phyloP scores from a whole-genome alignment of 2,888 invertebrate genomes.

The Disparrhopalites patrizii region DNA sequence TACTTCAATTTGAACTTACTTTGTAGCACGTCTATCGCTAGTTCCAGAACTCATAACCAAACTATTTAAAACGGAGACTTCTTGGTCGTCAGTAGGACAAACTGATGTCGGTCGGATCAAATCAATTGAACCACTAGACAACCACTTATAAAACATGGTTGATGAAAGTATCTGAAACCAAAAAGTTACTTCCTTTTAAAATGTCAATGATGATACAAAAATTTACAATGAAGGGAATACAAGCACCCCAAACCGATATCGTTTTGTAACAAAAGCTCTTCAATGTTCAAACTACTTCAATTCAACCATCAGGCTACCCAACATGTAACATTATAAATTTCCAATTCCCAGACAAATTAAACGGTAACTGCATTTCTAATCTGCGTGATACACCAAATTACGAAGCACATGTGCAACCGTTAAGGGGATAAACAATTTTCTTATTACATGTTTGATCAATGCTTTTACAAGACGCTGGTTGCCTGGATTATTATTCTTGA shows the following conservation, averaged over 20 bases:
- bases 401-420: too few species aligned
- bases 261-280: too few species aligned
- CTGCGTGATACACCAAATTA: too few species aligned
- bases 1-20: constrained; percentile 6
- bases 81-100: constrained; percentile 1
- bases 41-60: constrained; percentile 14
- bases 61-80: not conserved
- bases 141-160: constrained; percentile 15
- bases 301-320: not conserved
- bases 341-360: too few species aligned
- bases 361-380: too few species aligned
- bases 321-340: not conserved
- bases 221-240: too few species aligned
- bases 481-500: too few species aligned
- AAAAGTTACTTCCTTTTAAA: not conserved
- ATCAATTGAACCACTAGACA: constrained; percentile 20
- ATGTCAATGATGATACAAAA: too few species aligned
- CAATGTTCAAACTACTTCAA: not conserved
- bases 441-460: too few species aligned
- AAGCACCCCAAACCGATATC: too few species aligned
- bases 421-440: too few species aligned
- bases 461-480: too few species aligned
- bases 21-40: not conserved
- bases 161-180: not conserved
- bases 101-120: constrained; percentile 1